Conservation (phyloP, 2,797 vertebrate species). For the Eleutherodactylus coqui region DNA sequence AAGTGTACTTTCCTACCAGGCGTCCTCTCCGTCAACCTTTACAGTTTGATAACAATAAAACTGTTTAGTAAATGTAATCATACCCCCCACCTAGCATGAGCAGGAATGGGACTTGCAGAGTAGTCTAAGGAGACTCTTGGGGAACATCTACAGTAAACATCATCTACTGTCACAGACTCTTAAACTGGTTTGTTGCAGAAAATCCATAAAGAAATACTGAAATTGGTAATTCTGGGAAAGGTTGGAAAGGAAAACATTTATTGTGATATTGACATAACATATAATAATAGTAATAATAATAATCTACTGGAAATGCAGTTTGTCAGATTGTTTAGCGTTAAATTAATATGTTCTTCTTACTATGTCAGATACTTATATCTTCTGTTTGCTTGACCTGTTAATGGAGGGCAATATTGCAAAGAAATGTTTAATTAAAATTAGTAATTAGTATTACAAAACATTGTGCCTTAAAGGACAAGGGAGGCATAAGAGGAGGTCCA, state of each 20-base stretch:
- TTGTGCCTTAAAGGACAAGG: constrained; percentile 68
- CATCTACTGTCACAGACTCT: constrained; percentile 42
- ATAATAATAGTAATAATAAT: not conserved
- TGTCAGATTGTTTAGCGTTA: not conserved
- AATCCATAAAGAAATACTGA: not conserved
- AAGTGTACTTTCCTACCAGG: constrained; percentile 50
- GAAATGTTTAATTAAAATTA: constrained; percentile 79
- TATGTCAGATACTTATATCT: constrained; percentile 61
- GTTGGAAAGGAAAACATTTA: not conserved
- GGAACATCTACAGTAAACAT: constrained; percentile 54
- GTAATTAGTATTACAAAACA: constrained; percentile 76
- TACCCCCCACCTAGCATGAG: constrained; percentile 43
- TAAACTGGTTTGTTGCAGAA: constrained; percentile 33
- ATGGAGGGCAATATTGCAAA: constrained; percentile 74
- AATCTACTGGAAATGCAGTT: not conserved
- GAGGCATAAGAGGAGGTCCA: constrained; percentile 69
- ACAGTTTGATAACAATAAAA: constrained; percentile 55
- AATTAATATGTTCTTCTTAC: not conserved
- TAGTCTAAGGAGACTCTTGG: constrained; percentile 45
- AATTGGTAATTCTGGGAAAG: not conserved
- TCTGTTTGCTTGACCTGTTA: constrained; percentile 75
- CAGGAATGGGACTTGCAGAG: constrained; percentile 27
- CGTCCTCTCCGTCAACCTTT: constrained; percentile 58
- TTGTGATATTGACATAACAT: not conserved
- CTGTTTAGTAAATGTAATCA: constrained; percentile 50